Percentiles rank a stretch among this genome's conserved stretches.
Evolutionary conservation across 1,140 invertebrate genomes (phyloP).

Genomic region (Megalonaias nervosa): DNA sequence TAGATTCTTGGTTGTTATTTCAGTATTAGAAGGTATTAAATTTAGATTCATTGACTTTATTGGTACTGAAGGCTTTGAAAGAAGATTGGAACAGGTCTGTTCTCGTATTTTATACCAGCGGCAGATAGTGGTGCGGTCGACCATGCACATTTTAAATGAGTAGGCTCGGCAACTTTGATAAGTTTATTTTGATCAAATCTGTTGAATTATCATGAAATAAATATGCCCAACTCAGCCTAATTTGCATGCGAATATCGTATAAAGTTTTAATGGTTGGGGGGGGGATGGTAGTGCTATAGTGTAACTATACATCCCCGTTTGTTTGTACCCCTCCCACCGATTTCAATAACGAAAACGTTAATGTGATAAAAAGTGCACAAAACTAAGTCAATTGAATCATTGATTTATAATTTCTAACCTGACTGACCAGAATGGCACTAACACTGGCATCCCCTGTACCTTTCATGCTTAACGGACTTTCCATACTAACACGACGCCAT

Average conservation of each 20-base stretch:
- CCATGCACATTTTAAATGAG: not conserved
- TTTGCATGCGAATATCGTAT: not conserved
- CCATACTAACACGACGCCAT: too few species aligned
- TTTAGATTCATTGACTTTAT: not conserved
- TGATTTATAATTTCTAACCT: too few species aligned
- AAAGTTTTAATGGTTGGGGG: not conserved
- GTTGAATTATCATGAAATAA: not conserved
- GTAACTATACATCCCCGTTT: too few species aligned
- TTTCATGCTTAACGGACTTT: too few species aligned
- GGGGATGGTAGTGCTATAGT: too few species aligned
- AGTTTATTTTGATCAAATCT: not conserved
- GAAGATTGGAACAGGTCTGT: slow-evolving; percentile 29
- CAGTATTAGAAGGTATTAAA: slow-evolving; percentile 63
- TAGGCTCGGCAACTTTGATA: not conserved
- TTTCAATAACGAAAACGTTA: too few species aligned
- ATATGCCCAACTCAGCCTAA: not conserved
- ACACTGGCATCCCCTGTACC: too few species aligned
- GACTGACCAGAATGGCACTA: too few species aligned
- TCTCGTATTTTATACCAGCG: slow-evolving; percentile 23
- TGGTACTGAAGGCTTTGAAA: not conserved
- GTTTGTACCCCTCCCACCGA: too few species aligned
- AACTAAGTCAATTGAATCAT: too few species aligned
- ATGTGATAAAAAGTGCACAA: too few species aligned
- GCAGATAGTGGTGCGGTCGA: not conserved
- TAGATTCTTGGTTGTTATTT: slow-evolving; percentile 64